Conservation (phyloP, 1,140 invertebrate genomes). For the Drosophila trapezifrons region DNA sequence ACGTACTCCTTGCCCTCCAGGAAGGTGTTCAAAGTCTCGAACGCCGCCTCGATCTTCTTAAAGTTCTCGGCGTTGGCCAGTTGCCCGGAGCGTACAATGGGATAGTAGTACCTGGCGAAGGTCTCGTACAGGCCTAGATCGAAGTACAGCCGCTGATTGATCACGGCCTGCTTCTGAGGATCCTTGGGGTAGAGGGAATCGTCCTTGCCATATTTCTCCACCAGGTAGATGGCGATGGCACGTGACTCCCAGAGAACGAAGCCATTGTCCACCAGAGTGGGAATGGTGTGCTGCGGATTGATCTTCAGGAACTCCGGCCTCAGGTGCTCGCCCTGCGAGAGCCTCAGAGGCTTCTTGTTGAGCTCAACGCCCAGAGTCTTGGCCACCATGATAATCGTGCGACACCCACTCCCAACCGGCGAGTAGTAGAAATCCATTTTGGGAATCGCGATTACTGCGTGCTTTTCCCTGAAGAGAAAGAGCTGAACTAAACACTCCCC, state of each 20-base stretch:
- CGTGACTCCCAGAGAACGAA: conserved; percentile 68
- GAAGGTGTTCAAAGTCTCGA: conserved; percentile 88
- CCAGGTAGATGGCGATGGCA: conserved; percentile 68
- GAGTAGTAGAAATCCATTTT: conserved; percentile 53
- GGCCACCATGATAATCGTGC: conserved; percentile 82
- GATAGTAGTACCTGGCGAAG: conserved; percentile 86
- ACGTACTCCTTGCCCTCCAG: conserved; percentile 87
- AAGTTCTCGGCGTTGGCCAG: conserved; percentile 86
- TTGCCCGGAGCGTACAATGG: conserved; percentile 86
- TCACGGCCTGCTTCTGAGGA: conserved; percentile 10
- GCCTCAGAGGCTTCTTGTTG: conserved; percentile 84
- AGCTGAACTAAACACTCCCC: conserved; percentile 5
- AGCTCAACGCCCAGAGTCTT: conserved; percentile 84
- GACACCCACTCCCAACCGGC: conserved; percentile 69
- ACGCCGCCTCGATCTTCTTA: conserved; percentile 86
- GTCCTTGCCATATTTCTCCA: conserved; percentile 75
- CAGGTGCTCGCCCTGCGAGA: conserved; percentile 87
- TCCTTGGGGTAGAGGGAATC: conserved; percentile 86
- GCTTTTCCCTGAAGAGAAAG: neutral
- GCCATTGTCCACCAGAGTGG: conserved; percentile 64
- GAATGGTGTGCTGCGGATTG: conserved; percentile 80
- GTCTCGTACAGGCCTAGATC: conserved; percentile 85
- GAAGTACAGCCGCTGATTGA: conserved; percentile 85
- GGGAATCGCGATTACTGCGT: neutral
- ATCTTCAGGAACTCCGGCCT: conserved; percentile 86